Evolutionary conservation across 1,140 invertebrate species (phyloP), one percentile per base, ranked within the genome.

Genomic region (Theocolax elegans): DNA sequence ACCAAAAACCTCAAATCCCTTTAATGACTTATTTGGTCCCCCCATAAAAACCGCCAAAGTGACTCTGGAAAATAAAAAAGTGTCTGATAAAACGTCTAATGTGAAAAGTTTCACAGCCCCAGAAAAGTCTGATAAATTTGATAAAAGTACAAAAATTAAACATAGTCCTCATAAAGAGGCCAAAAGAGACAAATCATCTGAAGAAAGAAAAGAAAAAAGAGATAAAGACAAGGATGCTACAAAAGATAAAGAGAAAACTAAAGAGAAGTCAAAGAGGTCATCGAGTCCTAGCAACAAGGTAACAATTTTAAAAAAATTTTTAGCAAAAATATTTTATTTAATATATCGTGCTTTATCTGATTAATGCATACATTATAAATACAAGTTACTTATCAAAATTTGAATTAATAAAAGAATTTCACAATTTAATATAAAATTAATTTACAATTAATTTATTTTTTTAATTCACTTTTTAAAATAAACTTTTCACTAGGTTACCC

Each of bases 21-120:
- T 95, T 82, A 90, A 90, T 42, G 91, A 90, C 71, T 83, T 96
- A 54, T 95, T 95, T 86, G 94, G 94, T 1, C 83, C 91, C 31
- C 93, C 93, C 1, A 92, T 95, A 67, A 93, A 93, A 77, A 89
- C 89, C 67, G 71, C 79, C 3, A 92, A 90, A 83, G 83, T 89
- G 51, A 90, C 89, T 25, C 88, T 89, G 1, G 90, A 92, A 40
- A 81, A 67, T 64, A 88, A 89, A 23, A 90, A 91, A 77, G 13
- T 29, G 0, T 73, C 51, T 3, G 59, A 68, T 9, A 69, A 54
- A 4, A 74, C 76, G 3, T 74, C 76, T 64, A 91, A 89, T 73
- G 86, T 75, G 75, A 74, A 54, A 83, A 82, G 63, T 9, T 31
- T 71, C 15, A 10, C 73, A 25, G n/a, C 19, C 12, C 59, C 80